These are phyloP conservation scores for Platalea minor DNA, from an alignment of 2,797 vertebrate genomes.

Conservation along the genomic window DNA sequence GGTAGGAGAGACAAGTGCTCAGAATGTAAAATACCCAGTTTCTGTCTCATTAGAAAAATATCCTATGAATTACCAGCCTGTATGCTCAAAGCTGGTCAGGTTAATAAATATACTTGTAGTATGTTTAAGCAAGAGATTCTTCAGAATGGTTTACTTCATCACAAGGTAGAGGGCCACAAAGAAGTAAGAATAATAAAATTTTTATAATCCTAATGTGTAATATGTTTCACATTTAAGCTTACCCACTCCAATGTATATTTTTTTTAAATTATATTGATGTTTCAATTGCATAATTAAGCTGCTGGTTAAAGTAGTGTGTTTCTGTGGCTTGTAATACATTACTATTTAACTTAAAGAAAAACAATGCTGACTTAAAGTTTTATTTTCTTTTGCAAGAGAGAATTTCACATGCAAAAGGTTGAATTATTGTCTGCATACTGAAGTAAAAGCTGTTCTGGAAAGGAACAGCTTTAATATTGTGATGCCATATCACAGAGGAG, in stretches of 20 bases:
- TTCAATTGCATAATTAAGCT: neutral
- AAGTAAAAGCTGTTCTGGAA: neutral
- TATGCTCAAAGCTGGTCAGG: neutral
- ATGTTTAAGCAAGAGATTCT: neutral
- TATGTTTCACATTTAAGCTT: neutral
- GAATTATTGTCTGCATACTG: neutral
- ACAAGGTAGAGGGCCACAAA: neutral
- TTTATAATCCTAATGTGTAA: neutral
- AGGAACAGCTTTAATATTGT: neutral
- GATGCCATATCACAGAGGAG: neutral
- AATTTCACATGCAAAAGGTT: neutral
- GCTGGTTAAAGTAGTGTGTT: neutral
- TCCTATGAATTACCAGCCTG: neutral
- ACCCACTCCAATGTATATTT: fast-evolving
- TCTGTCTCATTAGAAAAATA: neutral
- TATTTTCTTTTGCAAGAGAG: neutral
- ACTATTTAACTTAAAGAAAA: neutral
- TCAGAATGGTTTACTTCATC: neutral
- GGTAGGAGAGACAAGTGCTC: neutral
- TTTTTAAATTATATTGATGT: neutral
- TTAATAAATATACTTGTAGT: neutral
- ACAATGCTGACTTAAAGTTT: neutral
- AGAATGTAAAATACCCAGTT: neutral
- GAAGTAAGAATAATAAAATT: neutral
- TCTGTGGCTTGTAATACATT: neutral